Percentiles rank a stretch among this genome's conserved stretches.
phyloP scores from a whole-genome alignment of 2,113 vertebrate genomes.

The Albula goreensis region DNA sequence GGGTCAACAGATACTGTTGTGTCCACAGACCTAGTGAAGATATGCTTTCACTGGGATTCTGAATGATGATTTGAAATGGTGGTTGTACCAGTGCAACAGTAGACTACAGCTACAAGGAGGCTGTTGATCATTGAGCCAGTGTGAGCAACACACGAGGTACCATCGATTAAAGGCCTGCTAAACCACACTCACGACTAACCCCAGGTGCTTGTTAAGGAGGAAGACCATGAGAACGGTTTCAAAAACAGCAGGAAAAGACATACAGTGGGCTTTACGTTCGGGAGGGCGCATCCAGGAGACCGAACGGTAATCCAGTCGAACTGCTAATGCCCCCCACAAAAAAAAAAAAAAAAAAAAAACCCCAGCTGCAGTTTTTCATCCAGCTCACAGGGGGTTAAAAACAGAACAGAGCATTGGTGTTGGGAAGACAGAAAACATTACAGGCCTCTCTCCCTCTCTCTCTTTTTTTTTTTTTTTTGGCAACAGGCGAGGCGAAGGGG shows the following conservation, averaged over 20 bases:
- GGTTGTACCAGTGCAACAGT: neutral
- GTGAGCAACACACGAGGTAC: neutral
- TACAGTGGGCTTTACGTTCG: neutral
- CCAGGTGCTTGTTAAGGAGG: neutral
- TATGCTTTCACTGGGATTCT: neutral
- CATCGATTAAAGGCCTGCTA: neutral
- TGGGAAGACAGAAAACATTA: conserved; percentile 85
- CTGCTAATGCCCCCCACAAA: no score
- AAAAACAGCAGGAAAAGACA: neutral
- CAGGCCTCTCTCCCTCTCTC: conserved; percentile 59
- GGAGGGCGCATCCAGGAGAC: no score
- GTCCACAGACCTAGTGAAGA: neutral
- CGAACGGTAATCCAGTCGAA: neutral
- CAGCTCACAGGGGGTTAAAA: conserved; percentile 27
- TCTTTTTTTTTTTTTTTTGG: conserved; percentile 71
- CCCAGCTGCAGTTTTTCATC: neutral
- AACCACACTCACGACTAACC: neutral
- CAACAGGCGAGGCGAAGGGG: conserved; percentile 84
- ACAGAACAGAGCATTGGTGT: conserved; percentile 54
- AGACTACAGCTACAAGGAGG: neutral
- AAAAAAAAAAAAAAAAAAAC: neutral
- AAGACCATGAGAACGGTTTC: neutral
- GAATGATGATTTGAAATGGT: neutral
- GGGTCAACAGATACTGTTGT: neutral
- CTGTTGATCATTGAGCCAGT: neutral